Percentiles rank a stretch among this genome's conserved stretches.
These are phyloP conservation scores for Ambastaia sidthimunki DNA, from an alignment of 2,797 vertebrate genomes.

Conservation along the genomic window DNA sequence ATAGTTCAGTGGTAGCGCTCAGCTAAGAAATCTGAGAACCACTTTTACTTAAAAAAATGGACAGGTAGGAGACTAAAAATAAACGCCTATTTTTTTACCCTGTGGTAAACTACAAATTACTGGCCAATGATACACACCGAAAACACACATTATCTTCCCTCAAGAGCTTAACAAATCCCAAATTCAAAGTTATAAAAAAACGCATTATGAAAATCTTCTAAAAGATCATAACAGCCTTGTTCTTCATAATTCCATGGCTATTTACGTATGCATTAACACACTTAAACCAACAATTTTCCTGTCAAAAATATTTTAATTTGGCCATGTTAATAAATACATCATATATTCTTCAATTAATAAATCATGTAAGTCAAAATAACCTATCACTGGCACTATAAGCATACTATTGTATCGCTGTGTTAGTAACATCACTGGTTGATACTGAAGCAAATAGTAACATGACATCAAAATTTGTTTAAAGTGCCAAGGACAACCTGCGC, in stretches of 20 bases:
- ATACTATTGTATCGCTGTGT: background rate
- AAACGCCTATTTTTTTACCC: background rate
- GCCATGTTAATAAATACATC: too few species aligned
- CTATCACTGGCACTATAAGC: background rate
- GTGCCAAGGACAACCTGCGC: constrained; percentile 60
- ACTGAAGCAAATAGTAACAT: constrained; percentile 23
- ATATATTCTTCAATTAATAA: too few species aligned
- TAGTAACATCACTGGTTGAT: background rate
- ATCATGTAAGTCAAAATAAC: background rate
- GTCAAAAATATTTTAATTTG: too few species aligned
- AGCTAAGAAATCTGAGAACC: constrained; percentile 14
- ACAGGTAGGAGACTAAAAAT: constrained; percentile 24
- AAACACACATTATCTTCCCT: constrained; percentile 9
- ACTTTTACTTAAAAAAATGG: constrained; percentile 13
- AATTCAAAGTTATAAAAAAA: background rate
- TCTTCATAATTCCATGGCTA: too few species aligned
- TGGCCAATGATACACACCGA: constrained; percentile 1
- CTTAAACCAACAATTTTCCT: too few species aligned
- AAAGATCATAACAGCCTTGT: too few species aligned
- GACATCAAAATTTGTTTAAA: constrained; percentile 58
- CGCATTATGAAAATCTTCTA: too few species aligned
- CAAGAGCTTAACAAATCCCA: background rate
- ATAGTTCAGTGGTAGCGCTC: background rate
- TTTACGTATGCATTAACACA: too few species aligned
- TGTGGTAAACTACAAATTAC: background rate